phyloP scores from a whole-genome alignment of 2,113 vertebrate species.

The Smithornis capensis region DNA sequence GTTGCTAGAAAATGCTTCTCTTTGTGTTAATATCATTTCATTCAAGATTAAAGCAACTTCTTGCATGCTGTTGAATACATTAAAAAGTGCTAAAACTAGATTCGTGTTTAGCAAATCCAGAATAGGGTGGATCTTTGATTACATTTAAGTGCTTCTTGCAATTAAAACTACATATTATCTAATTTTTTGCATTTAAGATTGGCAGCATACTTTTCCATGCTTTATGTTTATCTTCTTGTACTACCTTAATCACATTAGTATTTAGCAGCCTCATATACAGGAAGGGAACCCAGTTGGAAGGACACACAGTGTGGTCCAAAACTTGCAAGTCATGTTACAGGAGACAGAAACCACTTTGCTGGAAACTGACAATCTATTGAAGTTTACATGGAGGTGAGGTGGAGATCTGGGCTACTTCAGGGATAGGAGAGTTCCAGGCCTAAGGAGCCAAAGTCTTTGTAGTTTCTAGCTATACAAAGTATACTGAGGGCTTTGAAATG shows the following conservation, averaged over 20 bases:
- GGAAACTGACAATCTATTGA: neutral
- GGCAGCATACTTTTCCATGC: neutral
- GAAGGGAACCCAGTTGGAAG: neutral
- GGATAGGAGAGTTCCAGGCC: neutral
- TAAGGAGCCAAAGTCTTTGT: neutral
- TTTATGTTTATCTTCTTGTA: neutral
- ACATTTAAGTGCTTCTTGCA: neutral
- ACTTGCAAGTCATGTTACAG: neutral
- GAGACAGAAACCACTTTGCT: neutral
- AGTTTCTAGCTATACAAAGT: neutral
- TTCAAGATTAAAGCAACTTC: neutral
- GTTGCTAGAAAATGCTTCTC: neutral
- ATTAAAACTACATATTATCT: neutral
- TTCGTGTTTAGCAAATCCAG: neutral
- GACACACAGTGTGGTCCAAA: neutral
- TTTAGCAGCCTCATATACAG: fast-evolving
- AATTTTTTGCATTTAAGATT: neutral
- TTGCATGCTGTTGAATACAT: neutral
- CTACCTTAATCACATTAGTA: neutral
- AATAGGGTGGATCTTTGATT: neutral
- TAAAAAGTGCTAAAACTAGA: neutral
- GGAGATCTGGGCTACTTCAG: neutral
- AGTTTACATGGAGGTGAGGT: neutral
- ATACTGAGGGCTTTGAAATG: neutral
- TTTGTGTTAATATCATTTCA: neutral